Evolutionary conservation across 92 coral and sea anemone species (phyloP).

Genomic region (Porites rus): DNA sequence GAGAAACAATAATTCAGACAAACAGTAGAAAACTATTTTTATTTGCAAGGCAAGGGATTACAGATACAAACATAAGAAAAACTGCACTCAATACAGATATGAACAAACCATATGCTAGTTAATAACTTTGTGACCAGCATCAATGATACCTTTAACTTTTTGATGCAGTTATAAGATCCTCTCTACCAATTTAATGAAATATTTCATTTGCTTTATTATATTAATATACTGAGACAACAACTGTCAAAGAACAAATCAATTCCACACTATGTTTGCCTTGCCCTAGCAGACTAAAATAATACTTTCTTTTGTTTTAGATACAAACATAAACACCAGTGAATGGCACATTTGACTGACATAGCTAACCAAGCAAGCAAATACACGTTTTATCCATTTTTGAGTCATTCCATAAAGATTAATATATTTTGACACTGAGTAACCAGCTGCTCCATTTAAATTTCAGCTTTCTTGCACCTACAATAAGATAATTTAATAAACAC

Average conservation of each 20-base stretch:
- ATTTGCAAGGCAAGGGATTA: conserved; percentile 3
- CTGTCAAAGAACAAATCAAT: neutral
- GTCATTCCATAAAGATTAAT: neutral
- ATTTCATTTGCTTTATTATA: neutral
- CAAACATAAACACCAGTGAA: neutral
- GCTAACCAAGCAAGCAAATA: neutral
- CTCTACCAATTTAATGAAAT: conserved; percentile 2
- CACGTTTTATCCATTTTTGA: neutral
- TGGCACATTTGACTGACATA: neutral
- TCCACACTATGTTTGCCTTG: neutral
- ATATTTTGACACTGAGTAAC: conserved; percentile 15
- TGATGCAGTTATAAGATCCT: conserved; percentile 12
- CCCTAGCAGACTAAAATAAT: conserved; percentile 1
- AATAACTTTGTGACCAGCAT: neutral
- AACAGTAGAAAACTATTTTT: neutral
- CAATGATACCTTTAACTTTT: neutral
- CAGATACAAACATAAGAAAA: neutral
- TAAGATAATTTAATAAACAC: no score
- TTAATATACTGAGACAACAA: conserved; percentile 19
- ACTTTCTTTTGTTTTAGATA: neutral
- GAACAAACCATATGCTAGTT: neutral
- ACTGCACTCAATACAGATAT: no score
- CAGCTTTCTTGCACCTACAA: neutral
- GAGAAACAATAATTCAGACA: neutral
- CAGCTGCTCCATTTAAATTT: neutral